phyloP scores from a whole-genome alignment of 2,797 vertebrate genomes.

The Miichthys miiuy region DNA sequence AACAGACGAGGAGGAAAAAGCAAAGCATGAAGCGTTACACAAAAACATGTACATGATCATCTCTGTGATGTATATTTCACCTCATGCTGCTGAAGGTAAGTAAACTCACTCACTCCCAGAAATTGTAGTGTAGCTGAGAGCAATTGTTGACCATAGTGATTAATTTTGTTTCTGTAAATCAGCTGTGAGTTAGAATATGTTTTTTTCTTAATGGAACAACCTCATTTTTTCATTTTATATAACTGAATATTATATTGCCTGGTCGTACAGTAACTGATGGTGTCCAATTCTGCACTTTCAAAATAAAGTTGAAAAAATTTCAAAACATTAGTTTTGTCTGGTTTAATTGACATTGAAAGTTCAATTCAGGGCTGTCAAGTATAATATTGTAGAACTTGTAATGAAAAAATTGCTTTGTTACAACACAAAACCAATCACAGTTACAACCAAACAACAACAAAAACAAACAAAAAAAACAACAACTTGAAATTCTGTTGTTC shows the following conservation, averaged over 20 bases:
- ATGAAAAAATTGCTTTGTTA: neutral
- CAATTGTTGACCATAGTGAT: neutral
- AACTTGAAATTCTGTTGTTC: neutral
- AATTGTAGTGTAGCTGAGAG: neutral
- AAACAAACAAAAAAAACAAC: neutral
- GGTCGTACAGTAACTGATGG: too few species aligned
- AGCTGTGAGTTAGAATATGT: neutral
- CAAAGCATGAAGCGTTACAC: slow-evolving; percentile 32
- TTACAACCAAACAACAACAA: neutral
- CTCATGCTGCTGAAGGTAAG: neutral
- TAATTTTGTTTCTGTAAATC: neutral
- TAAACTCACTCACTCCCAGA: neutral
- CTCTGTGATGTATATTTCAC: slow-evolving; percentile 16
- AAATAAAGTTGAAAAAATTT: too few species aligned
- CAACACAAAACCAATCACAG: neutral
- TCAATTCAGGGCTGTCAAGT: too few species aligned
- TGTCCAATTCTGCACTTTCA: too few species aligned
- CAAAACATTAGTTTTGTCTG: neutral
- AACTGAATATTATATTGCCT: too few species aligned
- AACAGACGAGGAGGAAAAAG: slow-evolving; percentile 12
- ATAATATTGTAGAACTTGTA: too few species aligned
- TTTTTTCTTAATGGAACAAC: too few species aligned
- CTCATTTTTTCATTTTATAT: too few species aligned
- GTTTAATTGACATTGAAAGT: neutral
- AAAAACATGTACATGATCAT: slow-evolving; percentile 23